phyloP scores from a whole-genome alignment of 2,113 vertebrate genomes.

The Tricholaema leucomelas region DNA sequence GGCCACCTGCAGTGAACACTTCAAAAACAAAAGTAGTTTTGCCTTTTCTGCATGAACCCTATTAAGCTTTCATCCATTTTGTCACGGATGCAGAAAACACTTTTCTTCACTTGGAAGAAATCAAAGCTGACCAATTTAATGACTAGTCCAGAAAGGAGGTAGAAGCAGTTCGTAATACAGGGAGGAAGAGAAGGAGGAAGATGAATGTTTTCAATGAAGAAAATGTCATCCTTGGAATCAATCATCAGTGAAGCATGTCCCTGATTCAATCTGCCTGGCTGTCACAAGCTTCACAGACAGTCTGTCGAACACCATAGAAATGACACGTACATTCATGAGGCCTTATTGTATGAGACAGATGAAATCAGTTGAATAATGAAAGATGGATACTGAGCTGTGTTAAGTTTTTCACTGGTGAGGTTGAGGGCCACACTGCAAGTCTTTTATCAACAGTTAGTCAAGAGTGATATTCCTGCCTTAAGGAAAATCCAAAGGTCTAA shows the following conservation, averaged over 20 bases:
- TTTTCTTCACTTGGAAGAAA: not conserved
- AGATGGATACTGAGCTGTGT: not conserved
- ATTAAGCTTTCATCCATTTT: not conserved
- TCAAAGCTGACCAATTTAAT: not conserved
- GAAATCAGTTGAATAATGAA: not conserved
- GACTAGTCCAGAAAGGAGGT: not conserved
- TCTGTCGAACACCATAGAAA: not conserved
- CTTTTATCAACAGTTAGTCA: not conserved
- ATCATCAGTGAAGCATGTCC: not conserved
- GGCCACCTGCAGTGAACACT: not conserved
- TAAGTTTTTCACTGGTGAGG: not conserved
- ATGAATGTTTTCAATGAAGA: not conserved
- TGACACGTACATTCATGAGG: not conserved
- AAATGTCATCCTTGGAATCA: not conserved
- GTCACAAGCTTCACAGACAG: not conserved
- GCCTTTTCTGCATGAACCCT: not conserved
- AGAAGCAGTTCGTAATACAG: not conserved
- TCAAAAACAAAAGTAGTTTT: not conserved
- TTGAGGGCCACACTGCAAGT: not conserved
- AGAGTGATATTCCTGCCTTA: not conserved
- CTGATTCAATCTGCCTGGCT: not conserved
- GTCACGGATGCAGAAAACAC: not conserved
- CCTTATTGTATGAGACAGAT: not conserved
- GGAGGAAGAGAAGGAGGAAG: not conserved
- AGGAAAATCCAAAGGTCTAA: not conserved